These are phyloP conservation scores for Iselma pallidipennis DNA, from an alignment of 2,888 invertebrate species.

Conservation along the genomic window DNA sequence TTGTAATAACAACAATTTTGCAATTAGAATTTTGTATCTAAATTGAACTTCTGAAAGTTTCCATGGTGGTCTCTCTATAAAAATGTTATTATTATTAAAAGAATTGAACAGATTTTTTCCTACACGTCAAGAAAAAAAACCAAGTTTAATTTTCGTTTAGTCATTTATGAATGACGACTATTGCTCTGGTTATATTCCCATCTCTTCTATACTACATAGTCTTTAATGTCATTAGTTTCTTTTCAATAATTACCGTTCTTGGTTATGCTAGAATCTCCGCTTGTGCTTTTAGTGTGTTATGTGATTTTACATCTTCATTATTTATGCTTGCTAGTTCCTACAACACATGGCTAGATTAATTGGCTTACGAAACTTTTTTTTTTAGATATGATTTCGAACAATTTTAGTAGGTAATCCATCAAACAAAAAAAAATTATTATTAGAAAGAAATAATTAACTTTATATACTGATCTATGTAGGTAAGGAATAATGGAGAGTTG, in stretches of 20 bases:
- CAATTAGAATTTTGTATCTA: too few species aligned
- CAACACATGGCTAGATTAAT: not conserved
- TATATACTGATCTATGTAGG: too few species aligned
- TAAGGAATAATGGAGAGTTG: too few species aligned
- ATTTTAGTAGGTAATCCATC: not conserved
- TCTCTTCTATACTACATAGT: not conserved
- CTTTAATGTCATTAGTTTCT: conserved; percentile 1
- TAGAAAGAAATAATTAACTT: too few species aligned
- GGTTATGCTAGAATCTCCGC: not conserved
- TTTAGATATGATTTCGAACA: not conserved
- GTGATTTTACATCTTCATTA: not conserved
- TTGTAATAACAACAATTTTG: too few species aligned
- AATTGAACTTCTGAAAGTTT: not conserved
- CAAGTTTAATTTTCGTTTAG: not conserved
- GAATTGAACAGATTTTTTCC: too few species aligned
- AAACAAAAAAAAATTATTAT: too few species aligned
- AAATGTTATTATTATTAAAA: too few species aligned
- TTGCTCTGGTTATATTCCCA: not conserved
- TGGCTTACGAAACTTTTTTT: not conserved
- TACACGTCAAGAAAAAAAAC: not conserved
- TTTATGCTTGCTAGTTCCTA: not conserved
- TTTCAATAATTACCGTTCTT: not conserved
- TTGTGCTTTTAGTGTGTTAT: not conserved
- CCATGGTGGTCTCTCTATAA: not conserved
- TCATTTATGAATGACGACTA: not conserved